Conservation (phyloP, 2,888 invertebrate genomes). For the Heliothis peltigera region DNA sequence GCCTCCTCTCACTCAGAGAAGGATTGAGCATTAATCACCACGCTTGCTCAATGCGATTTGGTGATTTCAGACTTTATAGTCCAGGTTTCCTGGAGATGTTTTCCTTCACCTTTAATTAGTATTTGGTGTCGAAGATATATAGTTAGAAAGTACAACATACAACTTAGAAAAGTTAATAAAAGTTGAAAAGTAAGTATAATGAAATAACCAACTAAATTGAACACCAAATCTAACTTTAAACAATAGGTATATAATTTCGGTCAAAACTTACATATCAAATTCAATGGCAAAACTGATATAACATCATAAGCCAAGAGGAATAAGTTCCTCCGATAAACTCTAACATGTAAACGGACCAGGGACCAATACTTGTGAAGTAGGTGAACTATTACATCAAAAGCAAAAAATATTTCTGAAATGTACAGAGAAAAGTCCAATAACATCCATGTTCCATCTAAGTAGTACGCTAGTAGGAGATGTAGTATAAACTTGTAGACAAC, state of each 20-base stretch:
- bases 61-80: no score
- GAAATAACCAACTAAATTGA: no score
- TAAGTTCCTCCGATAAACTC: slow-evolving; percentile 72
- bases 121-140: no score
- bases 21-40: no score
- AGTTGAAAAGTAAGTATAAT: no score
- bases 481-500: slow-evolving; percentile 73
- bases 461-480: slow-evolving; percentile 75
- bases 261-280: slow-evolving; percentile 73
- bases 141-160: no score
- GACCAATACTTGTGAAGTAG: slow-evolving; percentile 79
- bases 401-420: slow-evolving; percentile 70
- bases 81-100: no score
- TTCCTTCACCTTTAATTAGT: no score
- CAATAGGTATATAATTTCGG: background rate
- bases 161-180: no score
- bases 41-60: no score
- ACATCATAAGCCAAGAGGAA: slow-evolving; percentile 72
- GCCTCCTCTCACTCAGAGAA: no score
- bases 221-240: no score
- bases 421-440: slow-evolving; percentile 65
- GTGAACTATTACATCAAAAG: slow-evolving; percentile 72
- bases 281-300: slow-evolving; percentile 70
- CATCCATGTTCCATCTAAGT: slow-evolving; percentile 49
- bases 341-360: slow-evolving; percentile 73